Conservation (phyloP, 2,888 invertebrate genomes). For the Crossocerus cetratus region DNA sequence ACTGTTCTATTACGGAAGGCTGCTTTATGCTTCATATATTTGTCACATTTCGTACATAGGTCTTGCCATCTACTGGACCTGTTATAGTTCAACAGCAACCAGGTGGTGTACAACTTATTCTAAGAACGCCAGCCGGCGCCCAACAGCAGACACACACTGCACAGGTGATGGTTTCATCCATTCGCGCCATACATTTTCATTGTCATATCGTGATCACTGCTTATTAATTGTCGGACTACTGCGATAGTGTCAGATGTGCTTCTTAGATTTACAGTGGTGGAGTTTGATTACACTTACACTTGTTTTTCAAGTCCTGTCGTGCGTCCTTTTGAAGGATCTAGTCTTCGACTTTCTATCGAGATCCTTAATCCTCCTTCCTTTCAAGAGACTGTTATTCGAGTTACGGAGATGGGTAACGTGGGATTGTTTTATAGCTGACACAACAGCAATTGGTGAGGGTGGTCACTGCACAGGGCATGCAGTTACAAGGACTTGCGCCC, state of each 20-base stretch:
- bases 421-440: constrained; percentile 66
- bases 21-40: constrained; percentile 65
- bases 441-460: constrained; percentile 81
- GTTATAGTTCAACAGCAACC: constrained; percentile 82
- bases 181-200: constrained; percentile 60
- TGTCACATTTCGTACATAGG: constrained; percentile 74
- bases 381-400: no score
- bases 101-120: constrained; percentile 85
- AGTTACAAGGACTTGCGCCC: constrained; percentile 77
- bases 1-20: constrained; percentile 9
- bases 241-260: background rate
- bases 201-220: constrained; percentile 47
- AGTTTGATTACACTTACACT: no score
- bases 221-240: constrained; percentile 39
- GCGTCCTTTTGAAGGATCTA: no score
- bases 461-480: constrained; percentile 81
- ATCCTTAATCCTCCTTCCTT: no score
- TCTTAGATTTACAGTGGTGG: background rate
- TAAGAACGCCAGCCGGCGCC: constrained; percentile 81
- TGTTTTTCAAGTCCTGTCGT: no score
- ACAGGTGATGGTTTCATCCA: constrained; percentile 76
- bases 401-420: background rate
- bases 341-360: no score
- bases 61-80: constrained; percentile 77
- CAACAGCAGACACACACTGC: constrained; percentile 77